These are phyloP conservation scores for Gymnobelideus leadbeateri DNA, from an alignment of 2,113 vertebrate genomes.

Conservation along the genomic window DNA sequence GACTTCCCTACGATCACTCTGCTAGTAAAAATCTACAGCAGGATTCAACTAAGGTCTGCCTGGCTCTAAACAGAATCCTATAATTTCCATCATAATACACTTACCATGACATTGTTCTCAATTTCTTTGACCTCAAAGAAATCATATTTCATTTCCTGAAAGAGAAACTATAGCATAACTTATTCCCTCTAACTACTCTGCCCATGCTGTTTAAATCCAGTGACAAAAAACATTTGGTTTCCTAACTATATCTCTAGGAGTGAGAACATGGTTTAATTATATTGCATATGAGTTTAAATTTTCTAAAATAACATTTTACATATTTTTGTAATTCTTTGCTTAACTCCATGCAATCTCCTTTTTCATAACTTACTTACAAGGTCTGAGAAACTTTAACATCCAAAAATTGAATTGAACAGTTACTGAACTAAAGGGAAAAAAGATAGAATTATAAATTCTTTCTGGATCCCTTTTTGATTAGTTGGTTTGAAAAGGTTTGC, in stretches of 20 bases:
- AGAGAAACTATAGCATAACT: background rate
- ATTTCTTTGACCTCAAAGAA: too few species aligned
- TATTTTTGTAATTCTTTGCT: background rate
- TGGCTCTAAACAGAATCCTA: too few species aligned
- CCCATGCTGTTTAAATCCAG: background rate
- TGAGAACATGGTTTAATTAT: background rate
- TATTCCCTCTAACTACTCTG: background rate
- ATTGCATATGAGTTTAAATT: background rate
- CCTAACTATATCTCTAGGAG: background rate
- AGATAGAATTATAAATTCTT: background rate
- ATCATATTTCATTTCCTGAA: background rate
- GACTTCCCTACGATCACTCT: too few species aligned
- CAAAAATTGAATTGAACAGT: background rate
- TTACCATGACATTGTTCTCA: too few species aligned
- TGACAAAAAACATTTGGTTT: background rate
- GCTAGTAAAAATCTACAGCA: too few species aligned
- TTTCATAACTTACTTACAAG: background rate
- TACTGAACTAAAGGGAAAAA: background rate
- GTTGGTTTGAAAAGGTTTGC: background rate
- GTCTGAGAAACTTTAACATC: background rate
- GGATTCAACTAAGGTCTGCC: too few species aligned
- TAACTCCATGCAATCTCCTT: background rate
- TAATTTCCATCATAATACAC: too few species aligned
- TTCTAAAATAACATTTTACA: background rate
- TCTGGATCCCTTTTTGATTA: background rate